Conservation (phyloP, 2,113 vertebrate genomes). For the Chaetura pelagica region DNA sequence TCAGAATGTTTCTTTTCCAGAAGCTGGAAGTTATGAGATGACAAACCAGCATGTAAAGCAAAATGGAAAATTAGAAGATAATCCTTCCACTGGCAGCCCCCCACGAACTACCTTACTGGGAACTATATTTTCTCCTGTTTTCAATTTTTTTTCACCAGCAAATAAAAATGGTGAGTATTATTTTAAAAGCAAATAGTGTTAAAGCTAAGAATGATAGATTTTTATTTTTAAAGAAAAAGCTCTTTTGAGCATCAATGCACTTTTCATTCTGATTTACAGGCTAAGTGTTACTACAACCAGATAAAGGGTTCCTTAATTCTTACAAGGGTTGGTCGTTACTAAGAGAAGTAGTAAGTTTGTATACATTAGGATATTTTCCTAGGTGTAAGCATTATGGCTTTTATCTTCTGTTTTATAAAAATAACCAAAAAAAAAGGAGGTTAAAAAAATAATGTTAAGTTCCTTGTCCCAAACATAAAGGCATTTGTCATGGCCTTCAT, state of each 20-base stretch:
- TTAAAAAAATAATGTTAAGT: not conserved
- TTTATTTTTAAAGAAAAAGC: not conserved
- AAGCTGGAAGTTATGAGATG: conserved; percentile 91
- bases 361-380: not conserved
- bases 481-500: not conserved
- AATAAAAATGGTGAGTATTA: conserved; percentile 91
- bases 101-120: conserved; percentile 92
- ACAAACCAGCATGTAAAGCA: conserved; percentile 91
- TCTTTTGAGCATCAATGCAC: not conserved
- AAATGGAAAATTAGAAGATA: conserved; percentile 92
- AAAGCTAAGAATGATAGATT: not conserved
- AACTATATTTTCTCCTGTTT: conserved; percentile 98
- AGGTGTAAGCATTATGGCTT: not conserved
- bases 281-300: not conserved
- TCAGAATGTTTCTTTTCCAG: conserved; percentile 51
- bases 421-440: too few species aligned
- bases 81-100: conserved; percentile 83
- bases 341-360: not conserved
- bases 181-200: not conserved
- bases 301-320: not conserved
- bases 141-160: conserved; percentile 98
- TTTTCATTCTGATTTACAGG: not conserved
- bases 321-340: not conserved
- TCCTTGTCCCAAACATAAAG: not conserved
- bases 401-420: not conserved